Conservation (phyloP, 2,888 invertebrate species). For the Spodoptera picta region DNA sequence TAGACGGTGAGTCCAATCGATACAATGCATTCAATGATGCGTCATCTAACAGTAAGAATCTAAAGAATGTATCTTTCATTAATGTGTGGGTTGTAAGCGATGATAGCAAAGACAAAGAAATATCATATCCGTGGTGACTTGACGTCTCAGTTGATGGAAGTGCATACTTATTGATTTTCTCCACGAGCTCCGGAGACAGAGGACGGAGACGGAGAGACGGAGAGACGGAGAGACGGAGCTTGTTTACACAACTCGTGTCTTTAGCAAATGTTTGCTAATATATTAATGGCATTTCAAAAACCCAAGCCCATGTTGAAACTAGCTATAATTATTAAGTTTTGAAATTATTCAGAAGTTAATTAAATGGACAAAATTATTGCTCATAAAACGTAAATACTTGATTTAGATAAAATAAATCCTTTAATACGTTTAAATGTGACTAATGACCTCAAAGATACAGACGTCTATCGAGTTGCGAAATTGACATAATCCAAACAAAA, state of each 20-base stretch:
- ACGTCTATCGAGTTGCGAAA: slow-evolving; percentile 14
- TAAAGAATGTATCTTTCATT: slow-evolving; percentile 19
- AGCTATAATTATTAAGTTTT: neutral
- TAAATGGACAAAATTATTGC: neutral
- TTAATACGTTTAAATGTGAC: slow-evolving; percentile 5
- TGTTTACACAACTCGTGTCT: slow-evolving; percentile 33
- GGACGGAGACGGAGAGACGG: neutral
- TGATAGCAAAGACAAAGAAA: slow-evolving; percentile 57
- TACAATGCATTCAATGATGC: slow-evolving; percentile 29
- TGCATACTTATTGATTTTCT: slow-evolving; percentile 56
- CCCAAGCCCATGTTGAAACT: neutral
- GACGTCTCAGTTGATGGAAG: slow-evolving; percentile 50
- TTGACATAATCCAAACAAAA: slow-evolving; percentile 20
- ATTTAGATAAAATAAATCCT: slow-evolving; percentile 30
- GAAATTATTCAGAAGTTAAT: neutral
- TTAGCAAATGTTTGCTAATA: slow-evolving; percentile 11
- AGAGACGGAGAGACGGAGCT: slow-evolving; percentile 8
- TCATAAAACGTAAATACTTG: slow-evolving; percentile 4
- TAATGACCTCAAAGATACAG: slow-evolving; percentile 5
- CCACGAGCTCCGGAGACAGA: slow-evolving; percentile 14
- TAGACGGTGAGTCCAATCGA: slow-evolving; percentile 80
- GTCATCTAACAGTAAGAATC: slow-evolving; percentile 16
- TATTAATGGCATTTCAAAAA: slow-evolving; percentile 3
- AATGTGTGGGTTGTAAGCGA: slow-evolving; percentile 21
- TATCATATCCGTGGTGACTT: slow-evolving; percentile 50